Evolutionary conservation across 2,888 invertebrate species (phyloP).

Genomic region (Tridacna gigas): DNA sequence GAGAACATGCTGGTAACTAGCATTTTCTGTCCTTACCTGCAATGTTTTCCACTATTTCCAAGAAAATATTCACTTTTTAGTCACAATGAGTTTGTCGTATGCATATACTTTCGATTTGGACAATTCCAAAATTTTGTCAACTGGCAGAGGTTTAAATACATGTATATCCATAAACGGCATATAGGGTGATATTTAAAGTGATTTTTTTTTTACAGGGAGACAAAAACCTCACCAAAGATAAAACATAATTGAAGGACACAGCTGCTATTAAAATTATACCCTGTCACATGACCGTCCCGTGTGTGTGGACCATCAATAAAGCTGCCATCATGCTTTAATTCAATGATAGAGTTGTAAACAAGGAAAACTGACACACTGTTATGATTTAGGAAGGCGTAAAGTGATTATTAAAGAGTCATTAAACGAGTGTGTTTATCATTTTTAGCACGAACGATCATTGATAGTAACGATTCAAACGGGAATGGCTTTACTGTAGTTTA

Average conservation of each 20-base stretch:
- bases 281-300: constrained; percentile 19
- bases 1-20: too few relatives aligned
- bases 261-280: constrained; percentile 2
- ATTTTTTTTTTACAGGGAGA: too few relatives aligned
- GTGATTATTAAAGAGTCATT: constrained; percentile 30
- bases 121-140: too few relatives aligned
- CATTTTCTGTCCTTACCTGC: too few relatives aligned
- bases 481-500: not conserved
- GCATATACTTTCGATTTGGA: too few relatives aligned
- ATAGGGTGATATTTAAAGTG: too few relatives aligned
- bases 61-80: too few relatives aligned
- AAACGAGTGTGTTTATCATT: constrained; percentile 25
- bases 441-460: constrained; percentile 17
- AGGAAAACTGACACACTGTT: constrained; percentile 32
- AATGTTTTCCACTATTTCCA: too few relatives aligned
- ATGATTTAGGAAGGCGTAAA: constrained; percentile 47
- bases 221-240: not conserved
- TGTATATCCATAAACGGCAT: too few relatives aligned
- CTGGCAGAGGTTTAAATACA: too few relatives aligned
- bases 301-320: constrained; percentile 21
- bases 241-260: not conserved
- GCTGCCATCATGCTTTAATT: constrained; percentile 36
- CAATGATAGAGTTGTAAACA: constrained; percentile 49
- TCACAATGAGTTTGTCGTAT: too few relatives aligned
- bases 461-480: not conserved